Conservation (phyloP, 2,113 vertebrate species). For the Procavia capensis region DNA sequence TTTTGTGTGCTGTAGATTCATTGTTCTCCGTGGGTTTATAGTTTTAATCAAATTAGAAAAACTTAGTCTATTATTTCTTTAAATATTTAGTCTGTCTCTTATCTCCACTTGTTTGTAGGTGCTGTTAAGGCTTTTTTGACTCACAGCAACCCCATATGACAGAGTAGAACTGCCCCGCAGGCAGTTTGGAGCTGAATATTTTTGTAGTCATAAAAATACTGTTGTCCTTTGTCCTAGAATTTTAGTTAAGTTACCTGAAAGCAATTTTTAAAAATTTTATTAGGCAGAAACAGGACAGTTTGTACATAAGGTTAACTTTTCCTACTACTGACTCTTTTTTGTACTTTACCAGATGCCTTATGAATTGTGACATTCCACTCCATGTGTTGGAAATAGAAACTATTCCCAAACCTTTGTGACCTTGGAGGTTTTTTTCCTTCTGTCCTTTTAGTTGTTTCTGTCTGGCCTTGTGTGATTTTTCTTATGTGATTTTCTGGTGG, state of each 20-base stretch:
- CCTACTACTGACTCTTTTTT: neutral
- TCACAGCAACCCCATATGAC: no score
- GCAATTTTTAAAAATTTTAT: neutral
- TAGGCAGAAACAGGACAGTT: neutral
- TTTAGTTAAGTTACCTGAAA: neutral
- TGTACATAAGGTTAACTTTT: neutral
- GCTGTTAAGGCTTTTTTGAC: no score
- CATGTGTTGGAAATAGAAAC: neutral
- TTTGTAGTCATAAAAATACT: neutral
- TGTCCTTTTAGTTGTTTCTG: neutral
- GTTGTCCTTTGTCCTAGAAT: neutral
- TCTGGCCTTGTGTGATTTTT: neutral
- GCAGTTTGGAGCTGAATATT: neutral
- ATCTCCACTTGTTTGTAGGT: no score
- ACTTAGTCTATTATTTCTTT: no score
- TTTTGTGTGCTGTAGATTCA: slow-evolving; percentile 4
- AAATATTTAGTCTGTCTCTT: no score
- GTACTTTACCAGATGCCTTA: neutral
- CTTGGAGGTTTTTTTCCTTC: neutral
- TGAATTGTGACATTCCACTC: neutral
- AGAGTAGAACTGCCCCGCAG: no score
- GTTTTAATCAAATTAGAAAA: no score
- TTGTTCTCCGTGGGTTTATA: neutral
- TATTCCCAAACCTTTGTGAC: neutral
- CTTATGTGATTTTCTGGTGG: neutral